Conservation (phyloP, 2,113 vertebrate genomes). For the Epinephelus lanceolatus region DNA sequence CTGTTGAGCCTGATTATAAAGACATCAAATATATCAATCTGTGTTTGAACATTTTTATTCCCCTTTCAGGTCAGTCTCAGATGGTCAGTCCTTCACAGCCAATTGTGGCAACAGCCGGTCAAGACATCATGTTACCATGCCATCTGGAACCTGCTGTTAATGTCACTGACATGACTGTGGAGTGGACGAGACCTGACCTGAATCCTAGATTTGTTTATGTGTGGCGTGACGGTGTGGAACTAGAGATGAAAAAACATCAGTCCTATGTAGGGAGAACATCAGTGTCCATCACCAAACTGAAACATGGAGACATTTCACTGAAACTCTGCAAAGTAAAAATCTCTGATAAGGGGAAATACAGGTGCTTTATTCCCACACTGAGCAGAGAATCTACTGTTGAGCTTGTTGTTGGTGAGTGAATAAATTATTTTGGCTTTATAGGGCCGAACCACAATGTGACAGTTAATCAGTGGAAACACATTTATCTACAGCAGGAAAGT, state of each 20-base stretch:
- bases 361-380: too few species aligned
- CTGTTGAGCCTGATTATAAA: not conserved
- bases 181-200: constrained; percentile 10
- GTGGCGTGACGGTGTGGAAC: not conserved
- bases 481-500: too few species aligned
- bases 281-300: too few species aligned
- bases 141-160: not conserved
- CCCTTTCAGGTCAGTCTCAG: not conserved
- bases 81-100: not conserved
- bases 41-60: too few species aligned
- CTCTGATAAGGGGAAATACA: too few species aligned
- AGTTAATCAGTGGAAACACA: too few species aligned
- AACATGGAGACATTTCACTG: too few species aligned
- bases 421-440: not conserved
- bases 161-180: not conserved
- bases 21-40: too few species aligned
- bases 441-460: too few species aligned
- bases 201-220: constrained; percentile 7
- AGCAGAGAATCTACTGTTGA: too few species aligned
- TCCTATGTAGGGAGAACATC: too few species aligned
- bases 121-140: constrained; percentile 4
- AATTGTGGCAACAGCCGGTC: not conserved
- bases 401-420: not conserved
- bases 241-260: not conserved
- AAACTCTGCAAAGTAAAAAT: too few species aligned